Base-by-base conservation (phyloP, 2,113 vertebrate genomes). In the Poecile atricapillus region DNA sequence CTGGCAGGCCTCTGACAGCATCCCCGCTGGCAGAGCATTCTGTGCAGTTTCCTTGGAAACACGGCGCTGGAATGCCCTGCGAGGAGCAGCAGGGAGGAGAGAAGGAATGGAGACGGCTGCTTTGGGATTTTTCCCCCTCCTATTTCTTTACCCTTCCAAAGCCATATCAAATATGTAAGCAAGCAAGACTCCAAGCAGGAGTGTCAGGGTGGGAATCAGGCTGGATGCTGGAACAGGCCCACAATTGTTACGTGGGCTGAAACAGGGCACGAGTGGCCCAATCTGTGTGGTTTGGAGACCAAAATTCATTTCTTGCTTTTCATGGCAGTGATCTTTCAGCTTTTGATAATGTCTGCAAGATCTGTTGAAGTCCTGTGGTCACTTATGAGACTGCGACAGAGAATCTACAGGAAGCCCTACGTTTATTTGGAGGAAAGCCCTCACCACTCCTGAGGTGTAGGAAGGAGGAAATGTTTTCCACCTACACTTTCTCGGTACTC, bases 11-110 rank as follows among this genome's bases (percentile, higher is more conserved):
- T 80, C 77, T 83, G 86, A 56, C 87, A 79, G 7, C 33, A 21
- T 64, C 53, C 78, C 76, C 43, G 22, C 67, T 41, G 79, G 74
- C 87, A 78, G 37, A 81, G 69, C 80, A 11, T 74, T 19, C 80
- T 55, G 60, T 6, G 9, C 44, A 10, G 96, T 97, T 97, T 95
- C 98, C 97, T 91, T 95, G 97, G 95, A 74, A 91, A 95, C 92
- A 28, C 35, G 7, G 89, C 50, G 11, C 79, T 1, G 1, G 68
- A 43, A 22, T 58, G 78, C 62, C 85, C 69, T 87, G 75, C 3
- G 3, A 91, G 56, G 50, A 79, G 60, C 69, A 87, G 83, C 50
- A 39, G 46, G 56, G 46, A 41, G 58, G 53, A 80, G 73, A 73
- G 37, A 64, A 83, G 81, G 25, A 74, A 82, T 35, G 68, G 76